Evolutionary conservation across 2,797 vertebrate species (phyloP).

Genomic region (Tinamus major): DNA sequence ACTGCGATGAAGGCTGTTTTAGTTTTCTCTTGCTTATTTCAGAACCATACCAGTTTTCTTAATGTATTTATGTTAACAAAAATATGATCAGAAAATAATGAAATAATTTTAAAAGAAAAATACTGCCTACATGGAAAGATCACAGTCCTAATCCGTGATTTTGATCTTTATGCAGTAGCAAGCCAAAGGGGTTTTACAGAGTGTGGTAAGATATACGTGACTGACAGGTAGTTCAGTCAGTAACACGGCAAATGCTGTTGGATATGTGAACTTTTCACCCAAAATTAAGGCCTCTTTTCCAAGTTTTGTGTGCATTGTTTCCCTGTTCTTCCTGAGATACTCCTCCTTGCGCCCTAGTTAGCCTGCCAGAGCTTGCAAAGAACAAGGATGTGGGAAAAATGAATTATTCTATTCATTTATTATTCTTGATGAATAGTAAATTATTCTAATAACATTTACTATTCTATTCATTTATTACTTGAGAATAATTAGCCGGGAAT

Average conservation of each 20-base stretch:
- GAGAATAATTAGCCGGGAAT: conserved; percentile 55
- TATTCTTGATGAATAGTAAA: conserved; percentile 72
- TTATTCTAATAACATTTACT: conserved; percentile 70
- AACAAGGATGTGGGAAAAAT: conserved; percentile 68
- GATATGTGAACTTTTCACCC: conserved; percentile 74
- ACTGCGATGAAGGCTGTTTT: neutral
- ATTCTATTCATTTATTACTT: conserved; percentile 64
- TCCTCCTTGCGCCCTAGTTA: conserved; percentile 66
- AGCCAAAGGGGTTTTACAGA: conserved; percentile 31
- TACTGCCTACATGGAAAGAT: neutral
- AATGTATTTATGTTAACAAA: conserved; percentile 21
- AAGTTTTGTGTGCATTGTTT: conserved; percentile 50
- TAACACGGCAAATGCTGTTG: conserved; percentile 39
- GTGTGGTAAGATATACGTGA: neutral
- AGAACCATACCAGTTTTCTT: neutral
- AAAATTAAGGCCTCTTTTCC: conserved; percentile 68
- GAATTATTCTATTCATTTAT: conserved; percentile 60
- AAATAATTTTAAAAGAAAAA: conserved; percentile 43
- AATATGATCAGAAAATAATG: conserved; percentile 43
- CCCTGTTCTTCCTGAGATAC: conserved; percentile 55
- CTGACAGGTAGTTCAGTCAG: conserved; percentile 42
- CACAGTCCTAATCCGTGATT: conserved; percentile 37
- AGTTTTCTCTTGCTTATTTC: neutral
- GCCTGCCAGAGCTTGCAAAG: conserved; percentile 66
- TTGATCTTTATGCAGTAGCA: conserved; percentile 29